phyloP scores from a whole-genome alignment of 2,113 vertebrate genomes.

The Ictalurus furcatus region DNA sequence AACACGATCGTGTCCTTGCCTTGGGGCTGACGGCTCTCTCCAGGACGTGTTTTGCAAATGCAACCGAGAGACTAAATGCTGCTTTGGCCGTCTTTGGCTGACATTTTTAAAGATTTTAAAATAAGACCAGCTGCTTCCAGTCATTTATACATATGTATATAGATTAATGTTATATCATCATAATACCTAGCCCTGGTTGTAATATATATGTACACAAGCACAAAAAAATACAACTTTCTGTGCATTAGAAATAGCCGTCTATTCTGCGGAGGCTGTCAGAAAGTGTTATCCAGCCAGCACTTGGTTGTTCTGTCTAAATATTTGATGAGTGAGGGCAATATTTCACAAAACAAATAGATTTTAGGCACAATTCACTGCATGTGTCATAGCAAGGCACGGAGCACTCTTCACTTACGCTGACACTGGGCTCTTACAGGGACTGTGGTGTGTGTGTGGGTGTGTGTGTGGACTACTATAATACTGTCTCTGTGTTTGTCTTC shows the following conservation, averaged over 20 bases:
- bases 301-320: conserved; percentile 70
- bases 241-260: conserved; percentile 58
- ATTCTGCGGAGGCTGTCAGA: conserved; percentile 69
- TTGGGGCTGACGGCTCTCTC: conserved; percentile 63
- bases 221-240: neutral
- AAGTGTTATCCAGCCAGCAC: conserved; percentile 65
- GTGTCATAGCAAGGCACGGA: conserved; percentile 41
- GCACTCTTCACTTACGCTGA: conserved; percentile 55
- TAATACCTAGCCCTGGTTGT: neutral
- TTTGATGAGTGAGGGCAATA: conserved; percentile 68
- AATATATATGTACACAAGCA: neutral
- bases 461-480: conserved; percentile 37
- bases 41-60: conserved; percentile 72
- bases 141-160: neutral
- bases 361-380: conserved; percentile 70
- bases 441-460: conserved; percentile 41
- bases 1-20: conserved; percentile 68
- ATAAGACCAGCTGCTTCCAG: neutral
- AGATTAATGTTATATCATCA: neutral
- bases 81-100: conserved; percentile 66
- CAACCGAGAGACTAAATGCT: conserved; percentile 68
- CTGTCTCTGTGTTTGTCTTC: conserved; percentile 40
- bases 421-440: conserved; percentile 60
- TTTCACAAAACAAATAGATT: conserved; percentile 73
- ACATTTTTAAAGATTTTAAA: neutral